phyloP scores from a whole-genome alignment of 2,888 invertebrate genomes.

The Eremobia ochroleuca region DNA sequence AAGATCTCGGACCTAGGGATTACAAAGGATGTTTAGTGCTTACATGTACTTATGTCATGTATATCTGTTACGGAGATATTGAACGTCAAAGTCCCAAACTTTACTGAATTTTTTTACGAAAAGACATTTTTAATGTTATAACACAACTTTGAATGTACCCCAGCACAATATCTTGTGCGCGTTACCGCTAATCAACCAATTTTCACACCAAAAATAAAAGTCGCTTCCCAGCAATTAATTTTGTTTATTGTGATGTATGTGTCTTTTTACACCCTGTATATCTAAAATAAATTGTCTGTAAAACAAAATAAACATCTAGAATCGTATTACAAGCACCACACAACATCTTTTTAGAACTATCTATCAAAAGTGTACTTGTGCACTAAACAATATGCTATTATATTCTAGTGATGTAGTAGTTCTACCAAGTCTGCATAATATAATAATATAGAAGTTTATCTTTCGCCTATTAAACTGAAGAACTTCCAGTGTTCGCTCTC shows the following conservation, averaged over 20 bases:
- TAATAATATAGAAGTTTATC: conserved; percentile 32
- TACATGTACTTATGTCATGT: background rate
- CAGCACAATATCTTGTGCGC: too few relatives aligned
- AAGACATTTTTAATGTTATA: too few relatives aligned
- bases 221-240: too few relatives aligned
- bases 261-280: too few relatives aligned
- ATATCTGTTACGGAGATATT: background rate
- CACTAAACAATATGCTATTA: background rate
- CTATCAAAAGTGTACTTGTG: background rate
- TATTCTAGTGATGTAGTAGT: background rate
- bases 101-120: too few relatives aligned
- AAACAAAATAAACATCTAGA: background rate
- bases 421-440: conserved; percentile 8
- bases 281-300: background rate
- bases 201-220: too few relatives aligned
- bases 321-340: background rate
- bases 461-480: conserved; percentile 40
- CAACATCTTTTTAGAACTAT: background rate
- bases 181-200: too few relatives aligned
- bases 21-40: background rate
- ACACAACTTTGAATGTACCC: too few relatives aligned
- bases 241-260: too few relatives aligned
- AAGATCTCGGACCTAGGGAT: conserved; percentile 24
- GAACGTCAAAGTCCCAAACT: too few relatives aligned
- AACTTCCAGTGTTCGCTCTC: conserved; percentile 39